These are phyloP conservation scores for Callosobruchus maculatus DNA, from an alignment of 2,888 invertebrate species.

Conservation along the genomic window DNA sequence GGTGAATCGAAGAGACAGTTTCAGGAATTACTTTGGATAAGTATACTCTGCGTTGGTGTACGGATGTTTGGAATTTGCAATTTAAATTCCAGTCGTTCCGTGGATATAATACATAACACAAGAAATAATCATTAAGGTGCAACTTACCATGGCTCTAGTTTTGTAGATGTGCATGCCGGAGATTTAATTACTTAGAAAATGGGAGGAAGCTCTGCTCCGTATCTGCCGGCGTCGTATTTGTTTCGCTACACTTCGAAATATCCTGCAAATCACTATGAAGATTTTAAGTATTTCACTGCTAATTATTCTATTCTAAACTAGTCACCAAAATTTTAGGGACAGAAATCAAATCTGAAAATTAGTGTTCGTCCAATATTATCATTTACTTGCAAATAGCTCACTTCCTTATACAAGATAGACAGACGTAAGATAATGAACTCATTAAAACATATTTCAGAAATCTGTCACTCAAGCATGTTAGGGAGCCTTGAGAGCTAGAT, in stretches of 20 bases:
- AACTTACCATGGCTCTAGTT: background rate
- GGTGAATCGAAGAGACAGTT: too few relatives aligned
- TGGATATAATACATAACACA: background rate
- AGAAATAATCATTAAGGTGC: too few relatives aligned
- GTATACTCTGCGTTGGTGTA: too few relatives aligned
- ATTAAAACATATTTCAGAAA: too few relatives aligned
- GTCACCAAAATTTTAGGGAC: background rate
- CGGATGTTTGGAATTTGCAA: too few relatives aligned
- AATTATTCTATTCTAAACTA: background rate
- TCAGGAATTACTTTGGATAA: too few relatives aligned
- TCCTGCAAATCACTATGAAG: background rate
- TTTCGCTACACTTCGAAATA: background rate
- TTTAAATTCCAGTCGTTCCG: background rate
- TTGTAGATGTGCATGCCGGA: background rate
- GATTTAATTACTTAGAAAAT: background rate
- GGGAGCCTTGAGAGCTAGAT: too few relatives aligned
- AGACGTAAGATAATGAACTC: too few relatives aligned
- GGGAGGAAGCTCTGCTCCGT: background rate
- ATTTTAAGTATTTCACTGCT: background rate
- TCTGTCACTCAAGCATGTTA: too few relatives aligned
- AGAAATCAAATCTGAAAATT: background rate
- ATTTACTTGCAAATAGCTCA: too few relatives aligned
- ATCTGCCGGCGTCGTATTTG: background rate
- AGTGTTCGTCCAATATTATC: too few relatives aligned
- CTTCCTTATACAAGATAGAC: too few relatives aligned